Percentiles rank a stretch among this genome's conserved stretches.
phyloP scores from a whole-genome alignment of 2,113 vertebrate genomes.

The Helogale parvula region DNA sequence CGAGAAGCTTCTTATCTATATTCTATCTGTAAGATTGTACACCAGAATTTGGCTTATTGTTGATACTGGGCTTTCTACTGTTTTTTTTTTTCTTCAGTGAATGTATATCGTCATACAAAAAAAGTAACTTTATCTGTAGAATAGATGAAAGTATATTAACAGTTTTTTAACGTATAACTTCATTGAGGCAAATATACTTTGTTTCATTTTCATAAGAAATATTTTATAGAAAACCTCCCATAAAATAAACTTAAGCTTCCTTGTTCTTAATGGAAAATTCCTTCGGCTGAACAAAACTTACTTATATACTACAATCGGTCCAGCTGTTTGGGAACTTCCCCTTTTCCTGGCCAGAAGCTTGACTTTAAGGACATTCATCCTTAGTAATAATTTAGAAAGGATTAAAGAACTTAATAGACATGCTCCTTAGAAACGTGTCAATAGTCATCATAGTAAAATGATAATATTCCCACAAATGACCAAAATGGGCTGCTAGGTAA shows the following conservation, averaged over 20 bases:
- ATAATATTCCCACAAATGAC: neutral
- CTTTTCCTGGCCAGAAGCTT: neutral
- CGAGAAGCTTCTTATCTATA: neutral
- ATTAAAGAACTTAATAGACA: neutral
- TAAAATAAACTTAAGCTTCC: neutral
- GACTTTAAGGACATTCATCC: neutral
- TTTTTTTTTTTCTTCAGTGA: neutral
- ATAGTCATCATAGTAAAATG: neutral
- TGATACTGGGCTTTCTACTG: neutral
- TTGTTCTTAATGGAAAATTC: neutral
- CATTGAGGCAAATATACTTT: neutral
- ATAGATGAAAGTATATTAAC: conserved; percentile 56
- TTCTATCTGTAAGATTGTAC: neutral
- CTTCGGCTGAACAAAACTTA: neutral
- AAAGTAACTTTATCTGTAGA: neutral
- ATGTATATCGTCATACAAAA: neutral
- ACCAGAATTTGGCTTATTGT: neutral
- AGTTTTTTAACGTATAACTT: conserved; percentile 63
- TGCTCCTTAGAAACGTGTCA: neutral
- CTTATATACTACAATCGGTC: neutral
- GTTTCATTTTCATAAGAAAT: neutral
- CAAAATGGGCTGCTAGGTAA: conserved; percentile 18
- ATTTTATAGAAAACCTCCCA: conserved; percentile 15
- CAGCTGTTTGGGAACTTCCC: conserved; percentile 9
- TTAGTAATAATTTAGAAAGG: neutral